A percentile compares a stretch with the other conserved stretches of the same genome.
Conservation (phyloP, 2,797 vertebrate genomes). For the Microctenopoma stevenorrisi region DNA sequence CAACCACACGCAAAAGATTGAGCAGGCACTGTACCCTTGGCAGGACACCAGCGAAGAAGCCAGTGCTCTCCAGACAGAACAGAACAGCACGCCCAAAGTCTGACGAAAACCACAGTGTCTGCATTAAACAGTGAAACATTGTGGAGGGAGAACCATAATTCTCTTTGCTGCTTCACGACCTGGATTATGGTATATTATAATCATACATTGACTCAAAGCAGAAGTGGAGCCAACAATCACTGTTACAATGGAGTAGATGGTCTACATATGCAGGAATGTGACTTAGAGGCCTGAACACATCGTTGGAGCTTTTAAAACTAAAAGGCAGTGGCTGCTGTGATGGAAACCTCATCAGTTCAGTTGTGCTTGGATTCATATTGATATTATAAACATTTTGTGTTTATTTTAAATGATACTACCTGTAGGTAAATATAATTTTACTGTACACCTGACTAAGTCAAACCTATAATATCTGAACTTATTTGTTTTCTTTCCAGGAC, state of each 20-base stretch:
- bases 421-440: background rate
- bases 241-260: background rate
- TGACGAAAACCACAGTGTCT: no score
- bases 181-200: background rate
- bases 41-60: no score
- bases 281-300: background rate
- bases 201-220: background rate
- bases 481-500: slow-evolving; percentile 83
- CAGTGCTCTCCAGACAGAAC: no score
- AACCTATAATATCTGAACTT: background rate
- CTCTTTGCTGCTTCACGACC: no score
- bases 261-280: background rate
- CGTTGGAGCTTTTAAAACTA: background rate
- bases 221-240: background rate
- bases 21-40: no score
- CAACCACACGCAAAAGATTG: no score
- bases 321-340: background rate
- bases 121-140: no score
- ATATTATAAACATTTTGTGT: no score
- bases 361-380: background rate
- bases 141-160: no score
- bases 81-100: no score
- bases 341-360: background rate
- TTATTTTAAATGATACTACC: background rate
- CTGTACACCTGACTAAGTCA: no score